Conservation (phyloP, 2,113 vertebrate genomes). For the Nesospiza acunhae region DNA sequence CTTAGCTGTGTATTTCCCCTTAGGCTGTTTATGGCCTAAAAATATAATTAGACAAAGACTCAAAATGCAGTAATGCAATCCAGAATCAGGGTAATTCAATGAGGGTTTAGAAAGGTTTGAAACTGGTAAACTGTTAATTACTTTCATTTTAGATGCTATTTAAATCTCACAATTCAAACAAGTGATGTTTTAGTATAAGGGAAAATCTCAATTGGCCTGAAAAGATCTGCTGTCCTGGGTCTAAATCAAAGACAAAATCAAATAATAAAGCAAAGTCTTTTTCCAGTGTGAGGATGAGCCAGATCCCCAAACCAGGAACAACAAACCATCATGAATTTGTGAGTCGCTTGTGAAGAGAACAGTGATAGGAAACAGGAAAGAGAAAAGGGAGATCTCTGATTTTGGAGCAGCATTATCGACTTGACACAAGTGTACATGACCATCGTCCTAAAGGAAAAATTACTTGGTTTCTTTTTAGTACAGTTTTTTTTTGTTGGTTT, state of each 20-base stretch:
- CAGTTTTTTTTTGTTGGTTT: neutral
- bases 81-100: neutral
- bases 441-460: neutral
- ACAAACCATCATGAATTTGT: neutral
- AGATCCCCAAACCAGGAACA: neutral
- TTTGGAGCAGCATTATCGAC: neutral
- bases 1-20: neutral
- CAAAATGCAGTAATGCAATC: neutral
- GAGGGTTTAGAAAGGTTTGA: neutral
- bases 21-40: neutral
- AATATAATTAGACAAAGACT: slow-evolving; percentile 19
- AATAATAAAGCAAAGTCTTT: neutral
- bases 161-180: neutral
- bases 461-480: neutral
- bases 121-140: neutral
- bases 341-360: neutral
- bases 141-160: neutral
- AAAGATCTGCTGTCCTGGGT: neutral
- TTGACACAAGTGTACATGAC: too few relatives aligned
- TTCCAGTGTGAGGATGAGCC: neutral
- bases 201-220: neutral
- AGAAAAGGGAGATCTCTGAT: neutral
- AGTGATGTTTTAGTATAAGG: neutral
- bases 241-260: neutral
- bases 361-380: neutral